A percentile compares a stretch with the other conserved stretches of the same genome.
Evolutionary conservation across 1,140 invertebrate genomes (phyloP).

Genomic region (Psilanteris sp.): DNA sequence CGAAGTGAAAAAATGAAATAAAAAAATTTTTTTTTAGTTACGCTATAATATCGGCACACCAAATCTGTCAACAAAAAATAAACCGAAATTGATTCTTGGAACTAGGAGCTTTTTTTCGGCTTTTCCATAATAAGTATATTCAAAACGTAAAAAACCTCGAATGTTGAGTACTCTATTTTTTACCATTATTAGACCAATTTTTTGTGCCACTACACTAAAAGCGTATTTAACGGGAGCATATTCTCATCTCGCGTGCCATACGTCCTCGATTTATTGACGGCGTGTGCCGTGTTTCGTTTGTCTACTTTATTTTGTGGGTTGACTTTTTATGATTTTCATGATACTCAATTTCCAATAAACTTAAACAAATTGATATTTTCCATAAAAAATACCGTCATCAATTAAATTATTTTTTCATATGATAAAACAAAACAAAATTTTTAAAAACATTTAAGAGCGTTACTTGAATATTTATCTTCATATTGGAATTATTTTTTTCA

Average conservation of each 20-base stretch:
- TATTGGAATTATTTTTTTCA: no score
- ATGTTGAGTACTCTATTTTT: conserved; percentile 68
- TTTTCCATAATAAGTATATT: conserved; percentile 41
- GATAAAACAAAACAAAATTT: no score
- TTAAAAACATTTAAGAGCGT: no score
- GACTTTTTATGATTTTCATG: no score
- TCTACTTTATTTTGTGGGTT: conserved; percentile 8
- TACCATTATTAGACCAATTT: conserved; percentile 78
- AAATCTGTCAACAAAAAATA: conserved; percentile 50
- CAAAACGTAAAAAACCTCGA: conserved; percentile 47
- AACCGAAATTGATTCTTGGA: conserved; percentile 20
- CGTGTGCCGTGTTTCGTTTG: conserved; percentile 35
- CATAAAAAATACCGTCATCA: no score
- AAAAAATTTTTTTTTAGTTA: conserved; percentile 46
- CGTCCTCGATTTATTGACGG: conserved; percentile 66
- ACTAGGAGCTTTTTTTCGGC: conserved; percentile 12
- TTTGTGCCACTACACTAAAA: conserved; percentile 47
- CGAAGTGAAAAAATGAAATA: no score
- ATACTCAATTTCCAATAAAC: no score
- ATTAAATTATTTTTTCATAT: no score
- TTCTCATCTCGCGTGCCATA: conserved; percentile 58
- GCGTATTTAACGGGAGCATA: conserved; percentile 58
- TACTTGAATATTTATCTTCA: no score
- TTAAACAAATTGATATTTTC: no score
- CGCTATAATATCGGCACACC: conserved; percentile 34